phyloP scores from a whole-genome alignment of 2,888 invertebrate species.

The Anthrax anthrax region DNA sequence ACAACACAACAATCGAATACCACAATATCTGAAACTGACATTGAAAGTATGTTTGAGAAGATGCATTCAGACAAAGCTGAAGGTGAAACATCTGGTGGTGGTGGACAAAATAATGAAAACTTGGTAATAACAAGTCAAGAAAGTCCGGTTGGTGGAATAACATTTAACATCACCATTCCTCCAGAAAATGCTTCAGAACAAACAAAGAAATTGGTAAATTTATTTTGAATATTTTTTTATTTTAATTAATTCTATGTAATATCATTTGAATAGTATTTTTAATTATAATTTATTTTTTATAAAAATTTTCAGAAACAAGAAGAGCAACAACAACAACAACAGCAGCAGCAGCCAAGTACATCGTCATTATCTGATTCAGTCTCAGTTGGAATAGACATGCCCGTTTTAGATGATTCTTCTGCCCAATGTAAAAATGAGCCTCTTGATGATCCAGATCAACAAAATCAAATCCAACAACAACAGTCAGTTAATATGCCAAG shows the following conservation, averaged over 20 bases:
- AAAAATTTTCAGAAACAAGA: conserved; percentile 1
- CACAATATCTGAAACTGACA: conserved; percentile 27
- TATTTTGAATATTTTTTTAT: too few species aligned
- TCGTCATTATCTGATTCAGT: conserved; percentile 17
- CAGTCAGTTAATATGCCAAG: conserved; percentile 35
- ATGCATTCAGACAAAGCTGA: conserved; percentile 35
- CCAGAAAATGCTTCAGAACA: conserved; percentile 22
- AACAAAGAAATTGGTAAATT: not conserved
- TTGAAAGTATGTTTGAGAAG: conserved; percentile 36
- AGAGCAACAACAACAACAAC: not conserved
- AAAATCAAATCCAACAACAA: conserved; percentile 10
- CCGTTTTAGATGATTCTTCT: conserved; percentile 28
- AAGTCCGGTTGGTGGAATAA: conserved; percentile 30
- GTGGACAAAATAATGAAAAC: conserved; percentile 20
- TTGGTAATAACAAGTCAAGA: conserved; percentile 35
- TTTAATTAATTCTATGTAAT: too few species aligned
- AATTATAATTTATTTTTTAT: too few species aligned
- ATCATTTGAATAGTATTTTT: too few species aligned
- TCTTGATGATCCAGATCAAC: conserved; percentile 10
- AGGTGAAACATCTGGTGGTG: conserved; percentile 12
- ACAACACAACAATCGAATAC: conserved; percentile 12
- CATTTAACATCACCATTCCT: conserved; percentile 35
- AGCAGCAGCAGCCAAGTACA: conserved; percentile 10
- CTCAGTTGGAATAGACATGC: conserved; percentile 35
- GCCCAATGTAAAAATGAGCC: conserved; percentile 20